These are phyloP conservation scores for Scortum barcoo DNA, from an alignment of 2,113 vertebrate species.

Conservation along the genomic window DNA sequence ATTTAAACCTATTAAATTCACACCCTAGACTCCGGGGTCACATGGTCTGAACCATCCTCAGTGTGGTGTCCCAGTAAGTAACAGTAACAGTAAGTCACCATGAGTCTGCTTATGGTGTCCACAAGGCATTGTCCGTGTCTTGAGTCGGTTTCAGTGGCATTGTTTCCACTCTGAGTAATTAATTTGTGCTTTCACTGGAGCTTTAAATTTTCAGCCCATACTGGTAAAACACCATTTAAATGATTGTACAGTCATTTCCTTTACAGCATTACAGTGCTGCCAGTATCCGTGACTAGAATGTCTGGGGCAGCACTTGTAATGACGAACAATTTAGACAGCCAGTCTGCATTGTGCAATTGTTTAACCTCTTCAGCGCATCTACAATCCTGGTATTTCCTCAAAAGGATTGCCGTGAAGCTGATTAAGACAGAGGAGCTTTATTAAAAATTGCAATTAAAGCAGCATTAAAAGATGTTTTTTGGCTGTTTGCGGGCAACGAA, in stretches of 20 bases:
- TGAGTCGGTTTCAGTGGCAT: not conserved
- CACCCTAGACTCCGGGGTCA: slow-evolving; percentile 23
- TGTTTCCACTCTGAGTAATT: not conserved
- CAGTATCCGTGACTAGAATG: slow-evolving; percentile 1
- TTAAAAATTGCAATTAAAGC: not conserved
- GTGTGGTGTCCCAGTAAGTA: not conserved
- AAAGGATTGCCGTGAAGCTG: not conserved
- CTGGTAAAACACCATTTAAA: not conserved
- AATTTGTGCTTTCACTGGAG: not conserved
- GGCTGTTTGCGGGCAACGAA: not conserved
- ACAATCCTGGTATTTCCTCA: not conserved
- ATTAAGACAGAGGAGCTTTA: not conserved
- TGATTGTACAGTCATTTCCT: slow-evolving; percentile 41
- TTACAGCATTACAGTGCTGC: not conserved
- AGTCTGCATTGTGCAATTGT: slow-evolving; percentile 6
- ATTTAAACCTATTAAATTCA: not conserved
- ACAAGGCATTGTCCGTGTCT: not conserved
- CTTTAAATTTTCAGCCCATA: slow-evolving; percentile 21
- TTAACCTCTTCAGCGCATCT: not conserved
- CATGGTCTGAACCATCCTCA: slow-evolving; percentile 20
- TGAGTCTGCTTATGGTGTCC: slow-evolving; percentile 1
- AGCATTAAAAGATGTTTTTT: not conserved
- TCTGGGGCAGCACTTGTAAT: not conserved
- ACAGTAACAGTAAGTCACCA: slow-evolving; percentile 33
- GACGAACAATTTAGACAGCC: not conserved